Base-by-base conservation (phyloP, 2,888 invertebrate species). In the Suillia variegata region DNA sequence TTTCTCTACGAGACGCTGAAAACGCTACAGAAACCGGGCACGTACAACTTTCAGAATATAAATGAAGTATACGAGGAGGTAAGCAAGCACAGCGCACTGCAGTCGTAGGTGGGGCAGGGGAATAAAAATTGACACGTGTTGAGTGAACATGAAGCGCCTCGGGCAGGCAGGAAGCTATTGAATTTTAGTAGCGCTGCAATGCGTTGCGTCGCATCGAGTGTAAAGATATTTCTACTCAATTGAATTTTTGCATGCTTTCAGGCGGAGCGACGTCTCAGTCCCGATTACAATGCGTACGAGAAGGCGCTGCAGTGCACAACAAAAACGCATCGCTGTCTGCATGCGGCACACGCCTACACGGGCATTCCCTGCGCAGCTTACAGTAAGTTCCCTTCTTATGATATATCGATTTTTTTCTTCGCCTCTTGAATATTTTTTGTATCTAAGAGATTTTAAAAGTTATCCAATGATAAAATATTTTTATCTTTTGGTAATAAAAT, bases 321-420 rank as follows among this genome's bases (percentile, higher is more conserved):
- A 68, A 90, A 91, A 74, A 95, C 95, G 2, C 93, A 95, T 78
- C 86, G 94, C 67, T 96, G 96, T 82, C 89, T 91, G 77, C 95
- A 96, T 78, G 94, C 94, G 1, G 89, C 94, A 10, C 94, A 95
- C 79, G 94, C 95, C 22, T 95, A 95, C 77, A 94, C 94, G 2
- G 82, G 82, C 20, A 82, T 94, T 57, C 95, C 95, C 2, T 93
- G 93, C 80, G 92, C 92, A 38, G 92, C 93, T 42, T 93, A 93
- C 80, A 87, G 93, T 93, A 85, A 90, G 92, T 88, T 71, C n/a
- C 21, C 8, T 45, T n/a, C n/a, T n/a, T n/a, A n/a, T n/a, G n/a
- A n/a, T n/a, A n/a, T n/a, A n/a, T n/a, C 15, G 4, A 24, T 8
- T 12, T 17, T 8, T 18, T 18, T n/a, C n/a, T n/a, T n/a, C n/a